phyloP scores from a whole-genome alignment of 2,888 invertebrate species.

The Trichogramma evanescens region DNA sequence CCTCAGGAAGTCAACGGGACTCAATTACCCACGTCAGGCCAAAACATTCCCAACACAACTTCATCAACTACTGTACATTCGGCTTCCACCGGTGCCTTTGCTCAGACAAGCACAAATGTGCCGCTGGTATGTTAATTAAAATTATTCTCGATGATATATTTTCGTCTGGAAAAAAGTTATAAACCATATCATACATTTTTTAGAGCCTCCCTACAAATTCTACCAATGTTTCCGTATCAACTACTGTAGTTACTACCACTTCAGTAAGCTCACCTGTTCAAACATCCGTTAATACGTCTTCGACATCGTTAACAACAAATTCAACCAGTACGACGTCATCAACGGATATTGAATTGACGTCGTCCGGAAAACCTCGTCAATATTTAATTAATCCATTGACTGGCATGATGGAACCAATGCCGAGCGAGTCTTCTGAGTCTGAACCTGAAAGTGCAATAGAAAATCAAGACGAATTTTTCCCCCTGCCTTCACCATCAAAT shows the following conservation, averaged over 20 bases:
- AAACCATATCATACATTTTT: too few relatives aligned
- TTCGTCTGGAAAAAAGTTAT: too few relatives aligned
- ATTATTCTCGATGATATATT: too few relatives aligned
- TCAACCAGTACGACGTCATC: conserved; percentile 18
- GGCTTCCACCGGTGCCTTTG: conserved; percentile 34
- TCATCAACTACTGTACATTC: conserved; percentile 19
- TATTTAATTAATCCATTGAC: conserved; percentile 87
- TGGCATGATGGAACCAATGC: conserved; percentile 76
- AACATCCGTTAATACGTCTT: background rate
- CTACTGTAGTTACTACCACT: too few relatives aligned
- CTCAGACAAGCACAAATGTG: conserved; percentile 26
- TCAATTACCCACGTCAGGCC: conserved; percentile 17
- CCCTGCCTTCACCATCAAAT: conserved; percentile 48
- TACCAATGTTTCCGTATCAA: too few relatives aligned
- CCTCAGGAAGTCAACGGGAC: conserved; percentile 23
- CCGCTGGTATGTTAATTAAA: conserved; percentile 6
- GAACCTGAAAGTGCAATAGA: conserved; percentile 49
- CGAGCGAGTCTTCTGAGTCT: conserved; percentile 60
- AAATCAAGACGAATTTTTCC: conserved; percentile 48
- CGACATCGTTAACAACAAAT: conserved; percentile 17
- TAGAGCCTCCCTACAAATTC: too few relatives aligned
- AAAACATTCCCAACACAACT: background rate
- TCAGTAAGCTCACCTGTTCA: too few relatives aligned
- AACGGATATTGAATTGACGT: conserved; percentile 46
- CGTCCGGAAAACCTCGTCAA: conserved; percentile 64